Evolutionary conservation across 2,797 vertebrate genomes (phyloP).

Genomic region (Leptodactylus fallax): DNA sequence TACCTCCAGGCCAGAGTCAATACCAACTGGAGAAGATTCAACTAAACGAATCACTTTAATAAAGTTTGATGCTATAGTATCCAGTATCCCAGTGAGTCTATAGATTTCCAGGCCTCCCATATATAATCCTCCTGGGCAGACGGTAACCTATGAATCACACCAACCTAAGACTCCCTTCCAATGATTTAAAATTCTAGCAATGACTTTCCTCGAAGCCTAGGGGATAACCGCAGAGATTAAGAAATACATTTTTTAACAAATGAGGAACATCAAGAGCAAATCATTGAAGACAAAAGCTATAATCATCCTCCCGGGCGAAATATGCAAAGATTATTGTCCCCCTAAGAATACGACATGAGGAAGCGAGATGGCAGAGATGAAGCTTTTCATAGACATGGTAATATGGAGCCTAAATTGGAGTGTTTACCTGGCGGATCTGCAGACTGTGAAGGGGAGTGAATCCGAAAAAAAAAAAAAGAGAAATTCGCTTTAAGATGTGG

Average conservation of each 20-base stretch:
- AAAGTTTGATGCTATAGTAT: not conserved
- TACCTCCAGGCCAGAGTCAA: not conserved
- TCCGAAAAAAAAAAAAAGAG: not conserved
- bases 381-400: constrained; percentile 14
- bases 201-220: constrained; percentile 27
- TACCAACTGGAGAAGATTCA: not conserved
- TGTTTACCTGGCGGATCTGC: not conserved
- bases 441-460: not conserved
- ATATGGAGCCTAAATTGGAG: constrained; percentile 7
- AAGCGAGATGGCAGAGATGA: constrained; percentile 32
- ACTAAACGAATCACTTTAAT: not conserved
- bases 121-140: not conserved
- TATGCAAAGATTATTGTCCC: constrained; percentile 54
- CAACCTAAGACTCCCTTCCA: constrained; percentile 26
- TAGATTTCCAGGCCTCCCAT: not conserved
- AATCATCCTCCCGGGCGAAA: constrained; percentile 47
- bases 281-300: constrained; percentile 53
- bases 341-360: constrained; percentile 9
- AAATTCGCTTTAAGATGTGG: not conserved
- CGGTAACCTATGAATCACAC: constrained; percentile 44
- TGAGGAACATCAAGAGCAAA: constrained; percentile 53
- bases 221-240: constrained; percentile 44
- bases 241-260: constrained; percentile 56
- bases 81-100: not conserved
- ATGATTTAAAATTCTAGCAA: constrained; percentile 46